Evolutionary conservation across 1,140 invertebrate species (phyloP), one percentile per base, ranked within the genome.

Genomic region (Drosophila navojoa): DNA sequence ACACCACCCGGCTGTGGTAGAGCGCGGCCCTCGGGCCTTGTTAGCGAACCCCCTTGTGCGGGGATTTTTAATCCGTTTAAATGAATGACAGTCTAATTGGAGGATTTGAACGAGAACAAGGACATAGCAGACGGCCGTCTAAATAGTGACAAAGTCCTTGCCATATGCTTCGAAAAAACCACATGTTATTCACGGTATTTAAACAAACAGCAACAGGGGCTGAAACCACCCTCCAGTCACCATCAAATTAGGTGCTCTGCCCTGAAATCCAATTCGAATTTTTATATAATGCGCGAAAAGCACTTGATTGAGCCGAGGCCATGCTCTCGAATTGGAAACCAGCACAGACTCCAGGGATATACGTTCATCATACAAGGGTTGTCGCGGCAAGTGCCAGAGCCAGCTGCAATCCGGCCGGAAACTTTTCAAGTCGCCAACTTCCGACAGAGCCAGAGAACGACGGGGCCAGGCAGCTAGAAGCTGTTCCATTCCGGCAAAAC

Each of bases 11-110:
- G 19, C 19, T 22, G 1, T 22, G 19, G 19, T 22, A 22, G 19
- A 22, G 19, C 2, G 13, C 16, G 40, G 49, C 71, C 71, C 64
- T 58, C 44, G 53, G 40, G 67, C 58, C 62, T 72, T 59, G 70
- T 69, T 49, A 69, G 50, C 79, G 79, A 81, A 63, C 79, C 79
- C 78, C 77, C 50, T 52, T 72, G 54, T 72, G 76, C 67, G 55
- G 63, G 72, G 72, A 70, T 77, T 91, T 91, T 85, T 91, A 91
- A 91, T 91, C 90, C 90, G 85, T 85, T 91, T 91, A 91, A 91
- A 91, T 91, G 90, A 91, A 91, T 91, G 90, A 91, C 90, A 91
- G 90, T 91, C 90, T 91, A 91, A 91, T 91, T 91, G 90, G 90
- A 91, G 90, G 81, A 90, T 91, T 90, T 90, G 76, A 64, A 79